Evolutionary conservation across 2,797 vertebrate species (phyloP).

Genomic region (Acropternis orthonyx): DNA sequence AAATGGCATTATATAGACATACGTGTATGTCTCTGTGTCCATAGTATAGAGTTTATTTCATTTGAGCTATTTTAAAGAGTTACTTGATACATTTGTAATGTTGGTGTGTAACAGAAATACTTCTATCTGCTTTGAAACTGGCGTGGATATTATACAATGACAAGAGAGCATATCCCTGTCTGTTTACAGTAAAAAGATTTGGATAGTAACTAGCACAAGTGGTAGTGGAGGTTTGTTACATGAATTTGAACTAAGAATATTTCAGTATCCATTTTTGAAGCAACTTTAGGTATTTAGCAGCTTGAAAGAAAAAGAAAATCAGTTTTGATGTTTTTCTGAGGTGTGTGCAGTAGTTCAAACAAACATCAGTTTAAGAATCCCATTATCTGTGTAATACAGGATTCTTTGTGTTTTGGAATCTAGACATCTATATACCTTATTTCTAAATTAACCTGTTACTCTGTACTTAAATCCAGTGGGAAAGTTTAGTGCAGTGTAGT

Average conservation of each 20-base stretch:
- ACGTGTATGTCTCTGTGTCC: not conserved
- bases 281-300: not conserved
- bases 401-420: not conserved
- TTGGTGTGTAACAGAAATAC: not conserved
- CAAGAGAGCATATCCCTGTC: not conserved
- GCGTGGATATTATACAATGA: not conserved
- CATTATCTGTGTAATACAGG: not conserved
- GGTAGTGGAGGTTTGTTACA: not conserved
- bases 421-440: not conserved
- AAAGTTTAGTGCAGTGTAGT: not conserved
- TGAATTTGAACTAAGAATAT: not conserved
- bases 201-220: not conserved
- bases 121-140: not conserved
- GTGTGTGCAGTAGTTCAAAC: not conserved
- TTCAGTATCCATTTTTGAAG: not conserved
- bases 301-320: not conserved
- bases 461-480: not conserved
- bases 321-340: not conserved
- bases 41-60: not conserved
- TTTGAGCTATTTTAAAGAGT: not conserved
- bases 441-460: constrained; percentile 29
- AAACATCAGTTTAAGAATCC: not conserved
- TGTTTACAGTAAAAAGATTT: not conserved
- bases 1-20: not conserved
- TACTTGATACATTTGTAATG: not conserved